These are phyloP conservation scores for Xestoiulus laeticollis DNA, from an alignment of 2,888 invertebrate species.

Conservation along the genomic window DNA sequence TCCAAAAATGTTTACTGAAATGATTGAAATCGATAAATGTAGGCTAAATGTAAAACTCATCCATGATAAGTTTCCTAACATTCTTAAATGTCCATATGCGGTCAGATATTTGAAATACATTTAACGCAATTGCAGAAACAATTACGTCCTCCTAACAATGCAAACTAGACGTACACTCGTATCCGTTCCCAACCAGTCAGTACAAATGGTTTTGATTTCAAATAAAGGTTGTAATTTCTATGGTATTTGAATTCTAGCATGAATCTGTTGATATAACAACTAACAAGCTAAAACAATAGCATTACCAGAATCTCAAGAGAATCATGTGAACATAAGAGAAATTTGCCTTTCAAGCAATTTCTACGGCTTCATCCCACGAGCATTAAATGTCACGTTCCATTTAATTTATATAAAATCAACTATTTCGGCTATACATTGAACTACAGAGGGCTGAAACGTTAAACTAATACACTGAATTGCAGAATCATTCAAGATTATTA, in stretches of 20 bases:
- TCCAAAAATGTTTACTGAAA: slow-evolving; percentile 76
- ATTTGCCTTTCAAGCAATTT: background rate
- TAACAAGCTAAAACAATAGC: background rate
- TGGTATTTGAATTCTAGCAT: background rate
- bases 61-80: too few relatives aligned
- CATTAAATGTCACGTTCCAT: background rate
- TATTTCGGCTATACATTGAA: too few relatives aligned
- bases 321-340: background rate
- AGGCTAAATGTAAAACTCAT: too few relatives aligned
- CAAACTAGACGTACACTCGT: background rate
- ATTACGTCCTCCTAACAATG: background rate
- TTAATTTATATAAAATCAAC: too few relatives aligned
- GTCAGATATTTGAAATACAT: background rate
- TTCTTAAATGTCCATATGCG: background rate
- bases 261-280: background rate
- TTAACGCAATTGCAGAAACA: background rate
- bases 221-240: background rate
- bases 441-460: too few relatives aligned
- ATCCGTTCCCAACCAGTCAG: background rate
- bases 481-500: too few relatives aligned
- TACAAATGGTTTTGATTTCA: background rate
- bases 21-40: slow-evolving; percentile 52
- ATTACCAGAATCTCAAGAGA: background rate
- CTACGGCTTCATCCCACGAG: background rate
- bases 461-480: too few relatives aligned